Evolutionary conservation across 2,888 invertebrate species (phyloP), one percentile per base, ranked within the genome.

Genomic region (Calephelis perditalis): DNA sequence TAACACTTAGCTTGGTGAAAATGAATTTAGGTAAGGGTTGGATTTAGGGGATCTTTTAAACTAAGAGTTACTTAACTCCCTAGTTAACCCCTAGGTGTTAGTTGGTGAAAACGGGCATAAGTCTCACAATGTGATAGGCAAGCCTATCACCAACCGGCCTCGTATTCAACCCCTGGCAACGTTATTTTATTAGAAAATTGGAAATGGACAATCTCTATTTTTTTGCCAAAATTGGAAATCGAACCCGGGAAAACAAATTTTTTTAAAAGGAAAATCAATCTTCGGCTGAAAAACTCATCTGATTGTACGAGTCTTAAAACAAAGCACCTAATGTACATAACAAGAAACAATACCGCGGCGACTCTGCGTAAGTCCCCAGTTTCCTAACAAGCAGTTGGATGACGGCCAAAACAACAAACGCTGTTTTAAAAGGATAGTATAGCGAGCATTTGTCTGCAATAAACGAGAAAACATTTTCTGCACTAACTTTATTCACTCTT

Each of bases 311-410:
- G 59, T 59, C 46, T 55, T 58, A 49, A 52, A 57, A 35, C 45
- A 47, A 57, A 56, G 55, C 52, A 55, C 43, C 74, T 73, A 80
- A 83, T 49, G 56, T 75, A 73, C 75, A 78, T 72, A 78, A 81
- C 78, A 79, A 80, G 83, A 82, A 80, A 82, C 82, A 80, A 79
- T 77, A 76, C 77, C 61, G 57, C 59, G 46, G 60, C 75, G 74
- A 74, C 75, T 76, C 65, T 71, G 70, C 76, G 75, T 79, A 82
- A 79, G 77, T 80, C 80, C 73, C 77, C 73, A 78, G 81, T 77
- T 85, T 84, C 84, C 82, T 84, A 84, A 86, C 88, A 86, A 86
- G 87, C 79, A 77, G 71, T 85, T 86, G 87, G 87, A 79, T 75
- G 75, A 72, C 67, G 73, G 84, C 88, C 87, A 86, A 86, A 81